Conservation (phyloP, 2,113 vertebrate species). For the Cavia aperea region DNA sequence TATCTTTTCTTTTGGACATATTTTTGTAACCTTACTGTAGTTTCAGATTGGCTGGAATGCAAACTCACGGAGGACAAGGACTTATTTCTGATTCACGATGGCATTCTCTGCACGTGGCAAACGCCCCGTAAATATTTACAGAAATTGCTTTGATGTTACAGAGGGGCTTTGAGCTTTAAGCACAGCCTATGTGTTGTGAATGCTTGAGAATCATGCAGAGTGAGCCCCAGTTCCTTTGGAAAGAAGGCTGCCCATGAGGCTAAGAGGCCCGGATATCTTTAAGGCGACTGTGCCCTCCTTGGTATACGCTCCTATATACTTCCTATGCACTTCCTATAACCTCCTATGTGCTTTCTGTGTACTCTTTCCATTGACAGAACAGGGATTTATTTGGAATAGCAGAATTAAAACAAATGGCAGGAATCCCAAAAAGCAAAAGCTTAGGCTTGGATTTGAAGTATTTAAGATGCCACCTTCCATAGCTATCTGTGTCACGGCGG, state of each 20-base stretch:
- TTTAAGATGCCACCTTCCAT: neutral
- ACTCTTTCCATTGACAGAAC: neutral
- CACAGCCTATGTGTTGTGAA: neutral
- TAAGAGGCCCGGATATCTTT: neutral
- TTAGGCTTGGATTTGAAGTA: neutral
- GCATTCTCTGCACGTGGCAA: neutral
- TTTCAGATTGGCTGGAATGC: neutral
- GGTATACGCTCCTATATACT: neutral
- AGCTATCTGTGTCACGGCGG: neutral
- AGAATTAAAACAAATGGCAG: constrained; percentile 11
- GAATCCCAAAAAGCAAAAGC: neutral
- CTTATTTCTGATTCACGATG: neutral
- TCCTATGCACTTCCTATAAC: neutral
- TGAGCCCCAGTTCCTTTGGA: neutral
- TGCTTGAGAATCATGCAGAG: neutral
- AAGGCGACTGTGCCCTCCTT: neutral
- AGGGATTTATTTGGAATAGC: neutral
- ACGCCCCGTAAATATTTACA: neutral
- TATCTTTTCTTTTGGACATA: neutral
- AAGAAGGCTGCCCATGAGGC: neutral
- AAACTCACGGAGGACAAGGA: neutral
- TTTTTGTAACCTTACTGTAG: neutral
- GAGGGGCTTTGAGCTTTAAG: neutral
- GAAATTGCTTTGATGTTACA: neutral
- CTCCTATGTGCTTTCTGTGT: neutral